A percentile compares a stretch with the other conserved stretches of the same genome.
Conservation (phyloP, 2,888 invertebrate genomes). For the Chymomyza procnemis region DNA sequence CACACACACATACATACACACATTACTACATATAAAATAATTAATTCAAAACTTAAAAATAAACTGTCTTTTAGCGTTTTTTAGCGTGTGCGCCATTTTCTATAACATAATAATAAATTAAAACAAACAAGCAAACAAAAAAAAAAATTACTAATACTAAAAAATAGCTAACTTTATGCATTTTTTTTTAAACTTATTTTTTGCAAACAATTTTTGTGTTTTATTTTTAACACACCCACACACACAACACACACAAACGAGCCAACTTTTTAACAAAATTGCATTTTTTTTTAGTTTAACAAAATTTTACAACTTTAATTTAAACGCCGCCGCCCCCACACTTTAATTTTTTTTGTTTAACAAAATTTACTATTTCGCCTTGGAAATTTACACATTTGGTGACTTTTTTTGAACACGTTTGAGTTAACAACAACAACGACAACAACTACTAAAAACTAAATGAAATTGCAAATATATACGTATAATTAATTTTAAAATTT, state of each 20-base stretch:
- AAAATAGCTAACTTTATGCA: slow-evolving; percentile 45
- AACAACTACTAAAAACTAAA: slow-evolving; percentile 30
- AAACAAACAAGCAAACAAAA: not conserved
- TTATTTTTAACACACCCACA: slow-evolving; percentile 55
- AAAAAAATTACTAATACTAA: slow-evolving; percentile 29
- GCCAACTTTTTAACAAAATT: slow-evolving; percentile 4
- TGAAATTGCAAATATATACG: slow-evolving; percentile 67
- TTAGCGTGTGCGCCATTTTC: slow-evolving; percentile 64
- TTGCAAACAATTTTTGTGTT: no score
- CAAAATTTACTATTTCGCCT: slow-evolving; percentile 21
- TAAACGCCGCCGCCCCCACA: slow-evolving; percentile 1
- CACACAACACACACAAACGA: slow-evolving; percentile 46
- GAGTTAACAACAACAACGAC: slow-evolving; percentile 5
- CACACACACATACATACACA: slow-evolving; percentile 45
- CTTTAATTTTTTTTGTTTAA: slow-evolving; percentile 3
- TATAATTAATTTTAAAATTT: slow-evolving; percentile 61
- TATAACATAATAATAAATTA: slow-evolving; percentile 41
- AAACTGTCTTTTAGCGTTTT: slow-evolving; percentile 28
- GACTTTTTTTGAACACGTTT: slow-evolving; percentile 45
- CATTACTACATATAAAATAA: slow-evolving; percentile 30
- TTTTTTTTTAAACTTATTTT: slow-evolving; percentile 22
- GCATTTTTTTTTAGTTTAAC: not conserved
- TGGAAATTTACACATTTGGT: slow-evolving; percentile 47
- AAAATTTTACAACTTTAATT: not conserved
- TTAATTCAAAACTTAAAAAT: slow-evolving; percentile 29